Evolutionary conservation across 2,113 vertebrate genomes (phyloP), one percentile per base, ranked within the genome.

Genomic region (Misgurnus mizolepis): DNA sequence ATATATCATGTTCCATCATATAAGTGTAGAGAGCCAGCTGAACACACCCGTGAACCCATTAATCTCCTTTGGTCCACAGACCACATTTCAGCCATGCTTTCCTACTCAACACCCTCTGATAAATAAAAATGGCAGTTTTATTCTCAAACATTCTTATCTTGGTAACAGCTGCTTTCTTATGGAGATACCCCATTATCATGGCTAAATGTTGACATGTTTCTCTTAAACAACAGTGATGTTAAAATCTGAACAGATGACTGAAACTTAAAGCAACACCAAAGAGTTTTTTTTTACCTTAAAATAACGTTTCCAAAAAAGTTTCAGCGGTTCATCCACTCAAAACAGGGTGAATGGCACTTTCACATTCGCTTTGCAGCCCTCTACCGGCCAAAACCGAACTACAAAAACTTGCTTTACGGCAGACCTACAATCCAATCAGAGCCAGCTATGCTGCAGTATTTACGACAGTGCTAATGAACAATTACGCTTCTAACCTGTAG

Each of bases 11-110:
- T 22, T 22, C 22, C 22, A 22, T 22, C 22, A 22, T 22, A 22
- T 22, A 22, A 22, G 22, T 22, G 22, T 22, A 22, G 62, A 64
- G 75, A 62, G 43, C 55, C 56, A 80, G 69, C 40, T 74, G 72
- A 76, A 80, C 58, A 76, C 43, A 58, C 49, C 64, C 73, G 72
- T 80, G 76, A 78, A 78, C 14, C 43, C 9, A 14, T 80, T 74
- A 61, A 71, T 67, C n/a, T 72, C 67, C 22, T 66, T 66, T 47
- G 65, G 66, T 6, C 61, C 50, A 81, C 64, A 68, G 40, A 81
- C 81, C 80, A 74, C 55, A 64, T 50, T 60, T 68, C 67, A 76
- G 72, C 45, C 68, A 78, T 73, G 79, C 9, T 41, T 17, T 14
- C 27, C 67, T 27, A 67, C 64, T 47, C 69, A 79, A 74, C 69